These are phyloP conservation scores for Chironomus striatipennis DNA, from an alignment of 1,140 invertebrate species.

Conservation along the genomic window DNA sequence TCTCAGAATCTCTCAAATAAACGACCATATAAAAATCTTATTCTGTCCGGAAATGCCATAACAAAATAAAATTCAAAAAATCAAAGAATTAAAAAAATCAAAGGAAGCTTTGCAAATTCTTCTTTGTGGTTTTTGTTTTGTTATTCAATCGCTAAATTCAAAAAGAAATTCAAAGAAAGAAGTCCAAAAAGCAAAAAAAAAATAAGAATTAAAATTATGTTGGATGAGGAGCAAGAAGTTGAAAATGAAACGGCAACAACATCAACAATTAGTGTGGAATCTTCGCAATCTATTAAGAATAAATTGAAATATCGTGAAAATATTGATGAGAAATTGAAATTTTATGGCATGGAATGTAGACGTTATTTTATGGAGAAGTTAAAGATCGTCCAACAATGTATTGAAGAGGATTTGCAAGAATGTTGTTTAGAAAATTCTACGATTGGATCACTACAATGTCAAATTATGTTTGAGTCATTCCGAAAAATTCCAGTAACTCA, in stretches of 20 bases:
- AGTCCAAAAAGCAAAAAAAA: no score
- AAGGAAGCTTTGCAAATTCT: no score
- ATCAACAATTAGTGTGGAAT: background rate
- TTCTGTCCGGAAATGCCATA: no score
- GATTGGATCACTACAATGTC: background rate
- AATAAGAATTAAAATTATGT: no score
- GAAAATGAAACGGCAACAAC: background rate
- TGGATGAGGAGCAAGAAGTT: background rate
- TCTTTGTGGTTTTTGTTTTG: no score
- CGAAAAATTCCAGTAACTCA: background rate
- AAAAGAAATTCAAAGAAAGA: no score
- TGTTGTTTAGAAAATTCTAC: background rate
- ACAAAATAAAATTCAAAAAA: no score
- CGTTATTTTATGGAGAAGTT: background rate
- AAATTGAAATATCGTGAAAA: background rate
- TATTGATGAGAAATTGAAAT: background rate
- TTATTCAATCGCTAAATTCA: no score
- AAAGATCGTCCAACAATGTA: background rate
- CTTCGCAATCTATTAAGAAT: background rate
- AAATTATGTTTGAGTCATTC: slow-evolving; percentile 1
- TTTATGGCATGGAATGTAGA: background rate
- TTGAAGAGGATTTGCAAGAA: background rate
- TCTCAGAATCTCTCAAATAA: no score
- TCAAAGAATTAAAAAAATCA: no score
- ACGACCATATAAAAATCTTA: no score